Conservation (phyloP, 2,113 vertebrate genomes). For the Agapornis roseicollis region DNA sequence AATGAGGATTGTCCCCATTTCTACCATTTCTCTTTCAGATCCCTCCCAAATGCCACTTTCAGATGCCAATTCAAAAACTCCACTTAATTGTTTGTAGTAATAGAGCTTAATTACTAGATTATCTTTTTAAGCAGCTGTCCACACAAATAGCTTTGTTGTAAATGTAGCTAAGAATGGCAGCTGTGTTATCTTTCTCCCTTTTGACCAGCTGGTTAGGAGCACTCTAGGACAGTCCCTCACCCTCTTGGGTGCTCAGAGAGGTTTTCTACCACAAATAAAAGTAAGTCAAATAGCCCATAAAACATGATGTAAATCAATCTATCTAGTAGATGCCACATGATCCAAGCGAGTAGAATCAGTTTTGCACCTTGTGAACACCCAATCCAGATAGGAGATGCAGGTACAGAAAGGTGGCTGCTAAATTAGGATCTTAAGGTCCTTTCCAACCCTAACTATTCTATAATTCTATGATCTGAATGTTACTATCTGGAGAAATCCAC, state of each 20-base stretch:
- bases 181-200: background rate
- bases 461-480: background rate
- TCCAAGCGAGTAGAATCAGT: background rate
- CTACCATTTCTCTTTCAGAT: background rate
- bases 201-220: background rate
- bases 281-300: background rate
- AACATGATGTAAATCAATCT: background rate
- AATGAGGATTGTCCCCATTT: background rate
- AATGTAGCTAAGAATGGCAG: background rate
- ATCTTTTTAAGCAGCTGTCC: background rate
- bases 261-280: background rate
- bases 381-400: background rate
- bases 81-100: background rate
- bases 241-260: background rate
- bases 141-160: background rate
- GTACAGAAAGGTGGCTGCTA: background rate
- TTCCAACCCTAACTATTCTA: background rate
- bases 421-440: background rate
- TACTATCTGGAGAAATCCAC: background rate
- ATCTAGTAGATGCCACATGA: background rate
- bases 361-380: background rate
- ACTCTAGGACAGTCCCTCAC: background rate
- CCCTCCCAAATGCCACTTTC: background rate
- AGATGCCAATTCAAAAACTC: background rate
- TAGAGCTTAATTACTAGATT: background rate